These are phyloP conservation scores for Mesaphorura yosii DNA, from an alignment of 1,140 invertebrate species.

Conservation along the genomic window DNA sequence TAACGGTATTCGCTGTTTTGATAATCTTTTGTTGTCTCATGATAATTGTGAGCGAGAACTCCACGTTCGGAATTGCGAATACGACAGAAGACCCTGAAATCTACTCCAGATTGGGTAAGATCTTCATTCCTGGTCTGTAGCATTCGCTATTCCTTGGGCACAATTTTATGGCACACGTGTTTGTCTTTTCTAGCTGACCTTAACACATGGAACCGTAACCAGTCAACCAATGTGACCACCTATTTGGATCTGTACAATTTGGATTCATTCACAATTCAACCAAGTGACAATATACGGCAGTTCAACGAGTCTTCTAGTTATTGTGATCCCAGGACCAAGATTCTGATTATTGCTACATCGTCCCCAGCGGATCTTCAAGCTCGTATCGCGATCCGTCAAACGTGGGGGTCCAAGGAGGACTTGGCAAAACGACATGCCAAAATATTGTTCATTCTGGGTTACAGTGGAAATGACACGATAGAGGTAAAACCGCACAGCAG, in stretches of 20 bases:
- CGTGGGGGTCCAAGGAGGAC: constrained; percentile 59
- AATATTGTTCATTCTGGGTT: constrained; percentile 25
- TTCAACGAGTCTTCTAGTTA: constrained; percentile 14
- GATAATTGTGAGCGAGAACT: no score
- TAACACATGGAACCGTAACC: constrained; percentile 26
- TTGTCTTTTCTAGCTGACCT: constrained; percentile 20
- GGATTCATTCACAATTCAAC: constrained; percentile 24
- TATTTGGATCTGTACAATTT: constrained; percentile 22
- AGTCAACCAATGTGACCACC: constrained; percentile 21
- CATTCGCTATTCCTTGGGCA: background rate
- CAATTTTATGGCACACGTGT: background rate
- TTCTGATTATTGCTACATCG: constrained; percentile 25
- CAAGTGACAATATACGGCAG: background rate
- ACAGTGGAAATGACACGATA: constrained; percentile 19
- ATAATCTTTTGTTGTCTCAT: no score
- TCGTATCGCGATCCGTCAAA: constrained; percentile 59
- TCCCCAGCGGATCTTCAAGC: constrained; percentile 29
- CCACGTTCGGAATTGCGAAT: no score
- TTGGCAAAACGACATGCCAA: constrained; percentile 37
- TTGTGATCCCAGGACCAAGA: constrained; percentile 16
- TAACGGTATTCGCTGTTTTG: no score
- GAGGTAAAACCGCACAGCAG: constrained; percentile 12
- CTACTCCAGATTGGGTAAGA: background rate
- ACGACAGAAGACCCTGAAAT: background rate
- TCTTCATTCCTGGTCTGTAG: background rate